Base-by-base conservation (phyloP, 2,888 invertebrate species). In the Drosophila diplacantha region DNA sequence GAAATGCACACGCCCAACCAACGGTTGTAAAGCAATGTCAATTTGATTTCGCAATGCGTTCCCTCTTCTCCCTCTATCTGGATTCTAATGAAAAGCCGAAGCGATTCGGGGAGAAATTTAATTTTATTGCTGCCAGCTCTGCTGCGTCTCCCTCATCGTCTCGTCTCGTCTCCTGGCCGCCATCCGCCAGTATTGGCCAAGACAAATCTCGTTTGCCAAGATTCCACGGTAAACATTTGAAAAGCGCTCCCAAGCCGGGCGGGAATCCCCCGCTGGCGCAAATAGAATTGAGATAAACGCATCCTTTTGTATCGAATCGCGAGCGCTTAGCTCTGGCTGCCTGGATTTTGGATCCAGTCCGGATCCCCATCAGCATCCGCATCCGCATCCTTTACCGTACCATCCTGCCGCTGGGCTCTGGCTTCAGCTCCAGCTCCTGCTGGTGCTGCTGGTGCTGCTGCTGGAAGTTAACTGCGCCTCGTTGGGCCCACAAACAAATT, bases 281-380 rank as follows among this genome's bases (percentile, higher is more conserved):
- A 78, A 78, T 78, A 78, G 73, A 82, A 80, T 82, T 77, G 81
- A 74, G 81, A 80, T 78, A 77, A 82, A 77, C 78, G 73, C 73
- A 82, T 82, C 82, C 76, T 76, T 77, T 77, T 77, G 82, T 82
- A 77, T 77, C 76, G 82, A 82, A 62, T 60, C 73, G 79, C 69
- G 59, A 44, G 29, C 49, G 50, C 63, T 65, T 74, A 62, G 72
- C 69, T 68, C 65, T 62, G 37, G 31, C 35, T 50, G 32, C 44
- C 38, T 29, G 55, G 43, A 47, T 59, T 57, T 66, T 62, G 60
- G 57, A 71, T 39, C 38, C 37, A 38, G 32, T 51, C 60, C 47
- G 34, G 29, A 34, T 41, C n/a, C 32, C 9, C 8, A 20, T n/a
- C 5, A 7, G 29, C n/a, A 35, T 18, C 29, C 12, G 29, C 29